Evolutionary conservation across 2,113 vertebrate species (phyloP).

Genomic region (Sinocyclocheilus maitianheensis): DNA sequence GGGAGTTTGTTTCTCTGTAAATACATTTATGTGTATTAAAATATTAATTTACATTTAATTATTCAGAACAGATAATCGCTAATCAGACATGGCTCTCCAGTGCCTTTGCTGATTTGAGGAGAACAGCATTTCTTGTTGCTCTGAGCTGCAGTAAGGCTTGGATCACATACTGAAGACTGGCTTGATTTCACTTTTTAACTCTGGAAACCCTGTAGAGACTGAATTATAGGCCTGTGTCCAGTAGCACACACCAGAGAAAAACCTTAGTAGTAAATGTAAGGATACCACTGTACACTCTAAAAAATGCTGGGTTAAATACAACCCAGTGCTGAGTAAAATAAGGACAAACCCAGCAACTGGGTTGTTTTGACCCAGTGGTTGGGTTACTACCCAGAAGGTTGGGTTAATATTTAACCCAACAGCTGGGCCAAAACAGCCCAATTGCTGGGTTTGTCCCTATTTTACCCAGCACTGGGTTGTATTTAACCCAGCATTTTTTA

Average conservation of each 20-base stretch:
- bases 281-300: background rate
- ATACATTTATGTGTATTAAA: background rate
- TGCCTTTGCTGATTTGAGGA: constrained; percentile 2
- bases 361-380: too few species aligned
- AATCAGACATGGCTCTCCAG: background rate
- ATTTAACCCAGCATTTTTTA: too few species aligned
- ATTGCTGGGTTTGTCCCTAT: too few species aligned
- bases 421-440: too few species aligned
- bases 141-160: background rate
- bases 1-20: background rate
- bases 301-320: too few species aligned
- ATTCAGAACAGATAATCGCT: background rate
- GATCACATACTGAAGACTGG: background rate
- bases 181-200: constrained; percentile 2
- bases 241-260: background rate
- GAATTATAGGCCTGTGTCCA: background rate
- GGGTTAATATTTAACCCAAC: too few species aligned
- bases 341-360: too few species aligned
- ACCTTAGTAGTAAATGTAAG: background rate
- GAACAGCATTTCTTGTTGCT: background rate
- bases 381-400: too few species aligned
- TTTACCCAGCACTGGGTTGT: too few species aligned
- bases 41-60: constrained; percentile 29
- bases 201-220: background rate
- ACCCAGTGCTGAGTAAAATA: too few species aligned